Base-by-base conservation (phyloP, 1,140 invertebrate species). In the Chelonus insularis region DNA sequence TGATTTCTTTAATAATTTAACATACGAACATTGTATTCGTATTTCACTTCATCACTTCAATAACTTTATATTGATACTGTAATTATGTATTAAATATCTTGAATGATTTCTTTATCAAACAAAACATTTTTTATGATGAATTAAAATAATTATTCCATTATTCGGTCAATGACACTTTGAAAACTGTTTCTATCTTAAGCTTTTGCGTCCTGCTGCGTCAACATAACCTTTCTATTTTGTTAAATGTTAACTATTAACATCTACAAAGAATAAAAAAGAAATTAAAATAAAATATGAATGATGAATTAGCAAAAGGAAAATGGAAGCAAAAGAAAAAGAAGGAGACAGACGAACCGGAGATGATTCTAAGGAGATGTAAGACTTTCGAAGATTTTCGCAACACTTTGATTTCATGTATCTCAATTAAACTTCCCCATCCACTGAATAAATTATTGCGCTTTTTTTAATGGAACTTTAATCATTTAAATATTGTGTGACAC, bases 281-380 rank as follows among this genome's bases (percentile, higher is more conserved):
- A 18, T 32, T 11, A 52, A 14, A 11, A 12, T 52, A 32, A 32
- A 52, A 52, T 14, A 25, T 52, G 29, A 52, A 52, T 52, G 50
- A 25, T 14, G 50, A n/a, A 52, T 52, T 52, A 52, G 14, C n/a
- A 32, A 16, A 52, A 52, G 9, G 29, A 16, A 52, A 7, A 34
- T 52, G 25, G 25, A 52, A 34, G 25, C 4, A n/a, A 52, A 14
- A 32, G 25, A 34, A 6, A 52, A 16, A 34, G 25, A 52, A 12
- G 12, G 14, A 32, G 14, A 52, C 12, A 16, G 16, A 36, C 29
- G 12, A 52, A 25, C 25, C 50, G 50, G 25, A 32, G 50, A 34
- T n/a, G 18, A 8, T 14, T 43, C 8, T 43, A 14, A 43, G 37
- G 37, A 2, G 41, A 43, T n/a, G 41, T 43, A 14, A 8, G 45